These are phyloP conservation scores for Bombyx mandarina DNA, from an alignment of 1,140 invertebrate genomes.

Conservation along the genomic window DNA sequence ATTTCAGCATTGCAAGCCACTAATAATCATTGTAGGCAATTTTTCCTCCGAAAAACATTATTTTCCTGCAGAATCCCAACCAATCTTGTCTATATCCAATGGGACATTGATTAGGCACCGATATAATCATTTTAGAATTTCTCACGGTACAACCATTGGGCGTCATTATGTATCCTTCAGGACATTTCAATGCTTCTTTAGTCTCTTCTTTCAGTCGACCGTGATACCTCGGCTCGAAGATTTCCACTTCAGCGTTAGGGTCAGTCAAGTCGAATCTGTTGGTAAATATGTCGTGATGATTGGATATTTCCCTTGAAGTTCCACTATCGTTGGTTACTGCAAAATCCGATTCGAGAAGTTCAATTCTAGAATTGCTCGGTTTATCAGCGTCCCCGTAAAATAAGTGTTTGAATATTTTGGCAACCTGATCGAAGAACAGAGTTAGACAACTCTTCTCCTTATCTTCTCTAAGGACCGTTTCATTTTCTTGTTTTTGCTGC, in stretches of 20 bases:
- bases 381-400: constrained; percentile 22
- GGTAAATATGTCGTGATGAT: constrained; percentile 4
- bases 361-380: too few relatives aligned
- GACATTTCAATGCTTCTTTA: constrained; percentile 26
- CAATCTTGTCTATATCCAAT: constrained; percentile 39
- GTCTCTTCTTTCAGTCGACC: constrained; percentile 27
- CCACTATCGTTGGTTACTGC: not conserved
- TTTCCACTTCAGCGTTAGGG: constrained; percentile 36
- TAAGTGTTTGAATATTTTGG: constrained; percentile 37
- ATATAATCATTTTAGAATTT: constrained; percentile 40
- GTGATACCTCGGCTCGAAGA: constrained; percentile 45
- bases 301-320: not conserved
- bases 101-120: constrained; percentile 45
- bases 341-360: too few relatives aligned
- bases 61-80: constrained; percentile 39
- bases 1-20: too few relatives aligned
- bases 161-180: constrained; percentile 27
- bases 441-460: constrained; percentile 11
- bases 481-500: constrained; percentile 24
- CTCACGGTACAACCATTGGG: constrained; percentile 30
- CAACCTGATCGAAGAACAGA: constrained; percentile 27
- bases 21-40: too few relatives aligned
- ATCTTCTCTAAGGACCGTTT: constrained; percentile 11
- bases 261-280: constrained; percentile 4
- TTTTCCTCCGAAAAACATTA: constrained; percentile 8